phyloP scores from a whole-genome alignment of 2,888 invertebrate genomes.

The Pardosa pseudoannulata region DNA sequence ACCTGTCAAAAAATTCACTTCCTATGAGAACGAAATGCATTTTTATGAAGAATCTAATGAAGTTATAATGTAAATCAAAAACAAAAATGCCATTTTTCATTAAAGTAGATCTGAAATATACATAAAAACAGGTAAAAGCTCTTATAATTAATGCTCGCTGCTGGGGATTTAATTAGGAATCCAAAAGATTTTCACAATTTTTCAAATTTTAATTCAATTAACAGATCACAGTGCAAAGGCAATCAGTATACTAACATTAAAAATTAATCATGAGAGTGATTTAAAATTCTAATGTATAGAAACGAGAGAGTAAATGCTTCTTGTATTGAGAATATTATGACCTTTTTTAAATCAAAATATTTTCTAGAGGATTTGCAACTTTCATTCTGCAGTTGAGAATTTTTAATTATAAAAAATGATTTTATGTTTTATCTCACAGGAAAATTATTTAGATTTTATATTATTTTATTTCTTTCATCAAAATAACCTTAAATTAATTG shows the following conservation, averaged over 20 bases:
- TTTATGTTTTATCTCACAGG: not conserved
- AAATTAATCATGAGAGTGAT: not conserved
- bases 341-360: not conserved
- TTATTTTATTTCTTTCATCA: no score
- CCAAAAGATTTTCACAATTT: not conserved
- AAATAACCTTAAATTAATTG: no score
- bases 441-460: no score
- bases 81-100: no score
- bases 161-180: not conserved
- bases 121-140: not conserved
- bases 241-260: not conserved
- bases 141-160: not conserved
- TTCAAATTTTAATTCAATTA: conserved; percentile 8
- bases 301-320: not conserved
- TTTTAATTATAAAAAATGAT: not conserved
- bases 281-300: not conserved
- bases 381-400: not conserved
- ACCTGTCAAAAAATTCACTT: no score
- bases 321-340: not conserved
- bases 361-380: not conserved
- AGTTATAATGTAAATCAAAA: no score
- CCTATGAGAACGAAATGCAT: no score
- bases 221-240: not conserved
- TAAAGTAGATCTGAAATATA: not conserved
- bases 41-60: no score